These are phyloP conservation scores for Eublepharis macularius DNA, from an alignment of 2,113 vertebrate genomes.

Conservation along the genomic window DNA sequence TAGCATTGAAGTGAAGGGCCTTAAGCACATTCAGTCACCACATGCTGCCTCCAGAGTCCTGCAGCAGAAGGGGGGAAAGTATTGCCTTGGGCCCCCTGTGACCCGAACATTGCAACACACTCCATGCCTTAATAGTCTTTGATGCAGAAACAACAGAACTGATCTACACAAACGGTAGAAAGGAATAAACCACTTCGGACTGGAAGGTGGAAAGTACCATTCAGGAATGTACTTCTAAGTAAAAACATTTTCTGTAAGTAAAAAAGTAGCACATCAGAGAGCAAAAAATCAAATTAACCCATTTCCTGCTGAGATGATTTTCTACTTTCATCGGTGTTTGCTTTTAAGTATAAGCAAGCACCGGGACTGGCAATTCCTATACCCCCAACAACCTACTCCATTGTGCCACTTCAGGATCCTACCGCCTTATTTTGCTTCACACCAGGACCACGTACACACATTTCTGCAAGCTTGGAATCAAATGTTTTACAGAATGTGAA, in stretches of 20 bases:
- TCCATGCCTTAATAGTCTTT: neutral
- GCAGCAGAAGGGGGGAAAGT: rapidly evolving
- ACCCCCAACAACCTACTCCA: neutral
- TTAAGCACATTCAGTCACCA: neutral
- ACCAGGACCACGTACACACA: neutral
- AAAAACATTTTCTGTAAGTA: neutral
- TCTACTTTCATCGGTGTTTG: too few relatives aligned
- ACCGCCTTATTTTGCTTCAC: neutral
- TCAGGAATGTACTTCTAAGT: neutral
- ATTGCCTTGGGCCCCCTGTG: rapidly evolving
- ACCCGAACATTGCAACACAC: neutral
- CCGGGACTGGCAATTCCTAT: neutral
- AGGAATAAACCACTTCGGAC: neutral
- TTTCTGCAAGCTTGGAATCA: neutral
- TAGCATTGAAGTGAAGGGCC: neutral
- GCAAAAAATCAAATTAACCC: too few relatives aligned
- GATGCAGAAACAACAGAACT: neutral
- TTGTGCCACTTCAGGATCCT: neutral
- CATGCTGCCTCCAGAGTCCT: neutral
- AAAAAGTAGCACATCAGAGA: neutral
- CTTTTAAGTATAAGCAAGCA: neutral
- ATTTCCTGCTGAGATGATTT: neutral
- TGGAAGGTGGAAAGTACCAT: neutral
- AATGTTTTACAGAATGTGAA: neutral
- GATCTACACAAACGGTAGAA: neutral